These are phyloP conservation scores for Mnemiopsis leidyi DNA, from an alignment of 37 sponge, comb jelly and placozoan species.

Conservation along the genomic window DNA sequence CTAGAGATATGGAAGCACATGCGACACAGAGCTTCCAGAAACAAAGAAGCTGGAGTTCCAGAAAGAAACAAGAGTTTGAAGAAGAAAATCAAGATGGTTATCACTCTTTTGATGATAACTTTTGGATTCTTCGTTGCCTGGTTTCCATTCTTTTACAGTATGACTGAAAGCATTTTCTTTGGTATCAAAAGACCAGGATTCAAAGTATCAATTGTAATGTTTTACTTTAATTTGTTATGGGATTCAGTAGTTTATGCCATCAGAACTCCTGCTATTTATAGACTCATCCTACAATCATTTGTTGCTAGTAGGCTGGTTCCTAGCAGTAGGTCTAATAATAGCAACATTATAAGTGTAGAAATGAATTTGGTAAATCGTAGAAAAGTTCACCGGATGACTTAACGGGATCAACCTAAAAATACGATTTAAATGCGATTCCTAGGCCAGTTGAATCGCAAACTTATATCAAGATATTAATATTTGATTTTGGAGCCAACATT, in stretches of 20 bases:
- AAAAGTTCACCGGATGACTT: too few species aligned
- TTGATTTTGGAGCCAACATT: too few species aligned
- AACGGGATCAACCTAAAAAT: too few species aligned
- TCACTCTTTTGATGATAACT: not conserved
- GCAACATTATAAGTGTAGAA: too few species aligned
- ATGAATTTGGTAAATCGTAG: too few species aligned
- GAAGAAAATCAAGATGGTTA: not conserved
- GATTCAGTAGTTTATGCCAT: slow-evolving; percentile 23
- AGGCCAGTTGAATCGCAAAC: too few species aligned
- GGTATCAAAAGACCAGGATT: not conserved
- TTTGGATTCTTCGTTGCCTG: slow-evolving; percentile 22
- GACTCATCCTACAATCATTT: not conserved
- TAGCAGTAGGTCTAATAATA: not conserved
- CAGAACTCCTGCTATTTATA: not conserved
- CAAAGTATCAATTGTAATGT: slow-evolving; percentile 12
- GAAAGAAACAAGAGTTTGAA: not conserved
- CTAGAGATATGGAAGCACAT: not conserved
- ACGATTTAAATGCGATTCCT: too few species aligned
- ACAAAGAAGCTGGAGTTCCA: not conserved
- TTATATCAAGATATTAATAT: too few species aligned
- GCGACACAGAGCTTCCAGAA: not conserved
- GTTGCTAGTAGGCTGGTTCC: not conserved
- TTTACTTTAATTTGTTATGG: slow-evolving; percentile 36
- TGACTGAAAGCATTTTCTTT: not conserved
- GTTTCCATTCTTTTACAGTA: slow-evolving; percentile 37